phyloP scores from a whole-genome alignment of 2,113 vertebrate genomes.

The Haemorhous mexicanus region DNA sequence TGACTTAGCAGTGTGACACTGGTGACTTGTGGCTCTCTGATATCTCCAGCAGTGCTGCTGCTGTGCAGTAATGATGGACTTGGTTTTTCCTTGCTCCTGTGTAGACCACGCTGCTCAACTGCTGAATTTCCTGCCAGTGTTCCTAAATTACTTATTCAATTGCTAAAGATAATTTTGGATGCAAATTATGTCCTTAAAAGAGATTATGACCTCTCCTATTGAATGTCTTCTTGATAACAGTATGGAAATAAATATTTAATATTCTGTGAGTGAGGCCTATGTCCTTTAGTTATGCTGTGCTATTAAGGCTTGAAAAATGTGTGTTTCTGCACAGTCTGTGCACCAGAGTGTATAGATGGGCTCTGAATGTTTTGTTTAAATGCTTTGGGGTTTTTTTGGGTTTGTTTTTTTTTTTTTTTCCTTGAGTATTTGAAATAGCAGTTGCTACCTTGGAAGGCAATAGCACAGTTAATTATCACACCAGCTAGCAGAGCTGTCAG shows the following conservation, averaged over 20 bases:
- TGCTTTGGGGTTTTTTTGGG: not conserved
- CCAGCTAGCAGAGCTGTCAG: not conserved
- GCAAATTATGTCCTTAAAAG: not conserved
- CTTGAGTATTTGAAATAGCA: not conserved
- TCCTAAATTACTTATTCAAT: not conserved
- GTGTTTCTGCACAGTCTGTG: not conserved
- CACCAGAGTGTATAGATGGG: not conserved
- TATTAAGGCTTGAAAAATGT: not conserved
- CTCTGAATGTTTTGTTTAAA: not conserved
- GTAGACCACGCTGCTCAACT: not conserved
- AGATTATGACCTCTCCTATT: not conserved
- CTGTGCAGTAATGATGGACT: conserved; percentile 4
- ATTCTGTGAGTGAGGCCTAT: not conserved
- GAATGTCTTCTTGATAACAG: not conserved
- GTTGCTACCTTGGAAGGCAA: not conserved
- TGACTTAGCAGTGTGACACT: not conserved
- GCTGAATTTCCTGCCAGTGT: not conserved
- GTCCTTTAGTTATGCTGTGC: not conserved
- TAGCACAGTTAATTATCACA: not conserved
- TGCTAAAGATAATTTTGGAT: conserved; percentile 23
- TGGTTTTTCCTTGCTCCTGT: not conserved
- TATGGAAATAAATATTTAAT: conserved; percentile 11
- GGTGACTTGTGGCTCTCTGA: not conserved
- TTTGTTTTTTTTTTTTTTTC: not conserved
- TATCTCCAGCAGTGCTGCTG: not conserved